phyloP scores from a whole-genome alignment of 1,140 invertebrate species.

The Trichoplusia ni region DNA sequence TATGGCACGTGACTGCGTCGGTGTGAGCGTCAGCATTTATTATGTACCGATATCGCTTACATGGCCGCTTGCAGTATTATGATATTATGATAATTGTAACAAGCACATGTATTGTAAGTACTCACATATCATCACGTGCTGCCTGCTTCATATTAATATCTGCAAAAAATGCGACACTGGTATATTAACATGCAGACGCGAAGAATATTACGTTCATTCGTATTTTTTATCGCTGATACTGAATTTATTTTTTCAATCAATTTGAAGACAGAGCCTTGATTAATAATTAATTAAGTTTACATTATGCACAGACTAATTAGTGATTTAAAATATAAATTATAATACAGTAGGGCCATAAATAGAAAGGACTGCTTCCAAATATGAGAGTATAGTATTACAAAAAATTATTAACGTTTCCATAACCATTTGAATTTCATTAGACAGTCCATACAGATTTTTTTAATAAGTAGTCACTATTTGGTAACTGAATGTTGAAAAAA shows the following conservation, averaged over 20 bases:
- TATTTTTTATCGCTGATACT: not conserved
- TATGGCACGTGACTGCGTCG: not conserved
- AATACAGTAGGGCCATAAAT: no score
- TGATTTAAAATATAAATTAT: no score
- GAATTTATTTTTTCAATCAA: no score
- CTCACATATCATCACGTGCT: not conserved
- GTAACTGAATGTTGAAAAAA: not conserved
- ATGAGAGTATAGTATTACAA: no score
- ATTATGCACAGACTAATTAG: no score
- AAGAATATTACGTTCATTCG: not conserved
- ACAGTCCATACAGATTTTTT: no score
- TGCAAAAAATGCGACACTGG: not conserved
- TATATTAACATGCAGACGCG: not conserved
- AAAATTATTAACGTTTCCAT: no score
- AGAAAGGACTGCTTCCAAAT: no score
- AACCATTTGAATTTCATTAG: no score
- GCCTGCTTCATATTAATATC: not conserved
- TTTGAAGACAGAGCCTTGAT: no score
- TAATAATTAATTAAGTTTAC: no score
- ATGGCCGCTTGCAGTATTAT: not conserved
- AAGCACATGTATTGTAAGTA: not conserved
- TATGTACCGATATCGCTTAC: constrained; percentile 2
- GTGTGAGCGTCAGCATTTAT: not conserved
- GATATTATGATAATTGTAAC: not conserved
- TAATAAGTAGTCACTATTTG: no score